Evolutionary conservation across 2,888 invertebrate species (phyloP), one percentile per base, ranked within the genome.

Genomic region (Andrena minutula): DNA sequence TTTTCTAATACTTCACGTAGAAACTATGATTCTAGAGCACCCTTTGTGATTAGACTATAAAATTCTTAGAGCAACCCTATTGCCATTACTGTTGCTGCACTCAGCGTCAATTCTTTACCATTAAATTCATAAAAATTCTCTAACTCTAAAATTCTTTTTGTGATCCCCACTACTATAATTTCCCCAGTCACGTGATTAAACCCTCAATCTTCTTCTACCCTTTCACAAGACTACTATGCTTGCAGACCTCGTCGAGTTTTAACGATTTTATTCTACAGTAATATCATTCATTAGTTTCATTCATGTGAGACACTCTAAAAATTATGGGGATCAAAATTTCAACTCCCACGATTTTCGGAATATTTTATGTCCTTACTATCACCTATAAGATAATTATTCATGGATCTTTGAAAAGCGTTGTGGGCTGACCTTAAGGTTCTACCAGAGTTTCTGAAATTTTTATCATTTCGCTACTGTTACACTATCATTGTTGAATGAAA

Each of bases 311-410:
- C 20, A 2, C 12, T 23, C 30, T 8, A 30, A 10, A 32, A 28
- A 26, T 12, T 5, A 30, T 3, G 4, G 12, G 10, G 2, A 8
- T 4, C 0, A 49, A 35, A 64, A 65, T 74, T 35, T 28, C 10
- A 32, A 53, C 1, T 4, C 3, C 5, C 10, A 66, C 23, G 32
- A 1, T 12, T 32, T 53, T 66, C 51, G 12, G 32, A 66, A 66
- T 66, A 66, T 10, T 32, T 20, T 16, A n/a, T 32, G 53, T 2
- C 10, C 6, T 1, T 16, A 23, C 23, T 53, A 6, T 23, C 47
- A 3, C 4, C 30, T 20, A 4, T 8, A 5, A 8, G 69, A 63
- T 63, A 4, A 26, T 53, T 16, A 72, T 76, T 35, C 47, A 76
- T 20, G 56, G 12, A 12, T 2, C 1, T 20, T 56, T 64, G 41